Evolutionary conservation across 2,888 invertebrate species (phyloP), one percentile per base, ranked within the genome.

Genomic region (Cerceris rybyensis): DNA sequence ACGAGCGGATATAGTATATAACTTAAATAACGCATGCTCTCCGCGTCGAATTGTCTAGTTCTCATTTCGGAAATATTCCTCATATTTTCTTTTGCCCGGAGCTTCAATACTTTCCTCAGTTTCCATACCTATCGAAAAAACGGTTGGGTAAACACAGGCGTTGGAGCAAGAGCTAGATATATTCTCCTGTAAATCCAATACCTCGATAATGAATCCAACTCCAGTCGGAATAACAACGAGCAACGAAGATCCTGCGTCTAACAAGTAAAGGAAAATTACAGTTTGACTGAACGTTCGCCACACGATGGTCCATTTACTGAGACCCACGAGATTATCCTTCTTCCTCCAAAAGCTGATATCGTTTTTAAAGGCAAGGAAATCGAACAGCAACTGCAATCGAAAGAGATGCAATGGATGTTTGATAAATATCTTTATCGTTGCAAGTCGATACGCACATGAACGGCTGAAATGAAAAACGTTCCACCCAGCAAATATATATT

Each of bases 341-440:
- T 95, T 94, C 72, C 96, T 95, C 99, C 99, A 99, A 92, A 99
- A 99, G 70, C 95, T 95, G 0, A 99, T 97, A 89, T 99, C 99
- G 92, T 98, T 99, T 94, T 99, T 99, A 92, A 99, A 98, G 0
- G 99, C 98, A 68, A 99, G 93, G 90, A 99, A 98, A 92, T 99
- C 99, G 90, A 99, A 98, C 54, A 99, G 93, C 78, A 99, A 93
- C 98, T 99, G 94, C 14, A 94, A 69, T 55, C 41, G 54, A 7
- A 9, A 14, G 8, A 11, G 0, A 9, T 11, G 16, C 11, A 11
- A 16, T 16, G 17, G 7, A 5, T 46, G 1, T 16, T 39, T 13
- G 16, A 8, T 42, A 50, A 67, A 59, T 1, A 11, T 59, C 7
- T 41, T 42, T 50, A 2, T 66, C 55, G 9, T 11, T 39, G 7